Base-by-base conservation (phyloP, 2,888 invertebrate species). In the Choreutis nemorana region DNA sequence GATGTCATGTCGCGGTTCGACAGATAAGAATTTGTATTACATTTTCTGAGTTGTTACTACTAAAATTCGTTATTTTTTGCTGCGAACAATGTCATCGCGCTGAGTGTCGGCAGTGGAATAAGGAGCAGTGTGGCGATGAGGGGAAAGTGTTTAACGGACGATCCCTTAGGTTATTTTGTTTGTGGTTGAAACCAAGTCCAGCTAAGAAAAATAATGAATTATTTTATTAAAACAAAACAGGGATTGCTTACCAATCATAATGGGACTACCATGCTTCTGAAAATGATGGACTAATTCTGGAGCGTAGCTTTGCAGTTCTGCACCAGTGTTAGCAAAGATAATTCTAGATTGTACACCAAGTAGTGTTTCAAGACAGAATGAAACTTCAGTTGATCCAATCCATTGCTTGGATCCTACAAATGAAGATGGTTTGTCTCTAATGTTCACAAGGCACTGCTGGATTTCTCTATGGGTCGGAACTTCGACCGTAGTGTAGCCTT, bases 351-450 rank as follows among this genome's bases (percentile, higher is more conserved):
- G 84, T 0, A 94, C 81, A 26, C 86, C 86, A 4, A 94, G 70
- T 33, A 95, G 73, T 16, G 90, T 86, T 55, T 94, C 90, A 36
- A 99, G 71, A 36, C 94, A 93, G 78, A 90, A 97, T 66, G 91
- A 89, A 8, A 99, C 94, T 82, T 99, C 99, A 3, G 94, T 93
- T 0, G 97, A 97, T 4, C 99, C 99, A 55, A 99, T 98, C 99
- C 99, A 99, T 55, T 96, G 90, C 34, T 85, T 87, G 1, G 96
- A 95, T 12, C 93, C 94, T 26, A 97, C 75, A 71, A 99, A 98
- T 28, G 81, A 82, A 0, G 84, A 58, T 1, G 89, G 87, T 66
- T 99, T 99, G 62, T 99, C 99, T 8, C 94, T 94, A 45, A 99
- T 90, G 45, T 90, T 88, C 7, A 97, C 94, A 44, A 99, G 84